Percentiles rank a stretch among this genome's conserved stretches.
Evolutionary conservation across 2,888 invertebrate species (phyloP).

Genomic region (Pedicia rivosa): DNA sequence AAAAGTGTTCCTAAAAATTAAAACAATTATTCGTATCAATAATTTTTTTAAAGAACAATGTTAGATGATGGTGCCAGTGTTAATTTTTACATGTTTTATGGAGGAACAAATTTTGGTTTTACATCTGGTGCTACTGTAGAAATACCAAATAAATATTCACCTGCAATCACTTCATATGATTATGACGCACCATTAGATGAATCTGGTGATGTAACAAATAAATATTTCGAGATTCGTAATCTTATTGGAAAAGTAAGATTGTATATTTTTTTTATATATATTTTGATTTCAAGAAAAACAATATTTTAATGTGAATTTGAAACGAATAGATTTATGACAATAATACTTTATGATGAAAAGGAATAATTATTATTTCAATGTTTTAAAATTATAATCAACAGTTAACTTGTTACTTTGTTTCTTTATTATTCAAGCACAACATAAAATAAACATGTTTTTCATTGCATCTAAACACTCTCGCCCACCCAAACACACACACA

Average conservation of each 20-base stretch:
- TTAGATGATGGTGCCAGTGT: slow-evolving; percentile 40
- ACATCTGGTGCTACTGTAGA: slow-evolving; percentile 36
- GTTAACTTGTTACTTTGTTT: too few species aligned
- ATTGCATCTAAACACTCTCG: too few species aligned
- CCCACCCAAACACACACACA: too few species aligned
- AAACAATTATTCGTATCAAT: too few species aligned
- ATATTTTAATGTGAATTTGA: neutral
- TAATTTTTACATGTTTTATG: slow-evolving; percentile 85
- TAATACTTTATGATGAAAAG: too few species aligned
- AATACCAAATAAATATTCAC: slow-evolving; percentile 31
- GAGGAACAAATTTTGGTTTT: slow-evolving; percentile 74
- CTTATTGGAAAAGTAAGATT: slow-evolving; percentile 36
- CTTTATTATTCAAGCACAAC: too few species aligned
- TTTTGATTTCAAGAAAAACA: too few species aligned
- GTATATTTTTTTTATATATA: too few species aligned
- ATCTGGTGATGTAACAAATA: slow-evolving; percentile 72
- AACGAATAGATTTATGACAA: slow-evolving; percentile 28
- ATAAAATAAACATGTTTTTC: too few species aligned
- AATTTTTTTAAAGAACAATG: slow-evolving; percentile 32
- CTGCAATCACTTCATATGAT: slow-evolving; percentile 75
- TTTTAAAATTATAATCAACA: too few species aligned
- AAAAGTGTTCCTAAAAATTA: too few species aligned
- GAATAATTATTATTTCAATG: too few species aligned
- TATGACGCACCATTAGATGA: slow-evolving; percentile 82
- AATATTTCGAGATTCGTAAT: slow-evolving; percentile 55